Evolutionary conservation across 2,113 vertebrate genomes (phyloP).

Genomic region (Haemorhous mexicanus): DNA sequence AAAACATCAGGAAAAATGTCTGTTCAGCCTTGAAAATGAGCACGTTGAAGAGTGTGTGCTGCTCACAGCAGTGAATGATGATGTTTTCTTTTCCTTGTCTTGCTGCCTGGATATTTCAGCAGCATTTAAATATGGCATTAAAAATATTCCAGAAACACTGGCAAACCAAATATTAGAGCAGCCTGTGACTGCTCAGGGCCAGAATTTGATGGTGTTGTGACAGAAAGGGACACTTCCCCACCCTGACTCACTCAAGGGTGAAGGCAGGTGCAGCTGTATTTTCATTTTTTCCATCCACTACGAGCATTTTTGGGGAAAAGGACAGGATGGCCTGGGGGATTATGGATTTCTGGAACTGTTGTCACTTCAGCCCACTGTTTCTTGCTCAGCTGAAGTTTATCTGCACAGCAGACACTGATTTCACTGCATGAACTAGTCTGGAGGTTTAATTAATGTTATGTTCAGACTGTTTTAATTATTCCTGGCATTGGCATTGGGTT

Average conservation of each 20-base stretch:
- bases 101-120: background rate
- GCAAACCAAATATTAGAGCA: background rate
- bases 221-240: background rate
- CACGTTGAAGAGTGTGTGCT: background rate
- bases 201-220: background rate
- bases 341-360: background rate
- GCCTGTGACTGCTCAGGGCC: background rate
- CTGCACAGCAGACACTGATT: background rate
- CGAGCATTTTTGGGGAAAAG: background rate
- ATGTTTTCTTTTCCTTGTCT: background rate
- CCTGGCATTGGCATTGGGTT: background rate
- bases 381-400: background rate
- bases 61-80: background rate
- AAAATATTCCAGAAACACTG: background rate
- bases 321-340: background rate
- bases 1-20: background rate
- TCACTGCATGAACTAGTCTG: background rate
- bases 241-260: background rate
- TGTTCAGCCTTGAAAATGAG: background rate
- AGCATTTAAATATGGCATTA: background rate
- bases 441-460: constrained; percentile 7
- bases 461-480: background rate
- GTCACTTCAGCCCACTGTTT: background rate
- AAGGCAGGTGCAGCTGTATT: background rate
- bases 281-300: background rate